Evolutionary conservation across 1,140 invertebrate genomes (phyloP).

Genomic region (Paralvinella palmiformis): DNA sequence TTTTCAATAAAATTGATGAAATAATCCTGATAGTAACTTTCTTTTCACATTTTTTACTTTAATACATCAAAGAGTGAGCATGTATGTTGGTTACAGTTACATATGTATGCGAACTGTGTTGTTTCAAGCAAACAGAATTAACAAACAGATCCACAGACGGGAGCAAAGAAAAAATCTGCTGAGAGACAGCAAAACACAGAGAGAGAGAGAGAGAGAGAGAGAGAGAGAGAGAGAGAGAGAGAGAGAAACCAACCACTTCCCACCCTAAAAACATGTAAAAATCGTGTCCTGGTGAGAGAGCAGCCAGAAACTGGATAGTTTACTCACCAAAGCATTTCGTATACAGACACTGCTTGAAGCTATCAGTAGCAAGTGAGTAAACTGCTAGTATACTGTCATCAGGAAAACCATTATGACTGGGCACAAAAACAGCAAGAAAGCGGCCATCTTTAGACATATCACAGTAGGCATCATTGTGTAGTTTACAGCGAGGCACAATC

Average conservation of each 20-base stretch:
- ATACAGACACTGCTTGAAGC: slow-evolving; percentile 69
- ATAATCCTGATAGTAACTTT: neutral
- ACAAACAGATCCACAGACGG: neutral
- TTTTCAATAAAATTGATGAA: too few species aligned
- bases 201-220: neutral
- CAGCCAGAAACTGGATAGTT: too few species aligned
- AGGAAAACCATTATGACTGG: slow-evolving; percentile 52
- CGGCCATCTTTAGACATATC: slow-evolving; percentile 74
- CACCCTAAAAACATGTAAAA: too few species aligned
- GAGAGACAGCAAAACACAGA: neutral
- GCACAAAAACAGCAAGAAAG: slow-evolving; percentile 69
- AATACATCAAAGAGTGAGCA: too few species aligned
- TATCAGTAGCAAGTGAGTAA: slow-evolving; percentile 68
- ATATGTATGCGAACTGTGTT: too few species aligned
- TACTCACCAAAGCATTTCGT: slow-evolving; percentile 63
- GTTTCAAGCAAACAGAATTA: too few species aligned
- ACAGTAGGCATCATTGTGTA: slow-evolving; percentile 81
- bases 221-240: neutral
- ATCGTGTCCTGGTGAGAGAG: too few species aligned
- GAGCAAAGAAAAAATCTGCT: neutral
- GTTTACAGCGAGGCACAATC: slow-evolving; percentile 72
- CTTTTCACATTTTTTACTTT: neutral
- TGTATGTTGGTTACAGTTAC: too few species aligned
- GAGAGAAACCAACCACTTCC: too few species aligned
- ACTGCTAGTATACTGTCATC: slow-evolving; percentile 58